phyloP scores from a whole-genome alignment of 2,113 vertebrate genomes.

The Cynoglossus semilaevis region DNA sequence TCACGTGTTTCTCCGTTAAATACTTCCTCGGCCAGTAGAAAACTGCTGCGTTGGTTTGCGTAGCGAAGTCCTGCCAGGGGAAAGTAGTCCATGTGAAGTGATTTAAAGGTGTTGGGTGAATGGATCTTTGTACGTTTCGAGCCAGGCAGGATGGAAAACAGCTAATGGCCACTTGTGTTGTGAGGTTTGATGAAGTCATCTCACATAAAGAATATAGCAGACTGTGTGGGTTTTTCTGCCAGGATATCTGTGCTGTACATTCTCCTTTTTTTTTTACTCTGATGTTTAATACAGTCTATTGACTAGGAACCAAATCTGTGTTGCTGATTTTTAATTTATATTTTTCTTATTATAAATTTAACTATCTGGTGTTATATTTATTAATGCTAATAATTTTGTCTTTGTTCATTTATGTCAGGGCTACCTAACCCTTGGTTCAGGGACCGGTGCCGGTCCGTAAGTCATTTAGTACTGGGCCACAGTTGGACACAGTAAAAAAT shows the following conservation, averaged over 20 bases:
- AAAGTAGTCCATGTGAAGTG: slow-evolving; percentile 46
- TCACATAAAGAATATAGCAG: slow-evolving; percentile 33
- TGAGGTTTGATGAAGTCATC: slow-evolving; percentile 39
- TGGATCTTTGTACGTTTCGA: slow-evolving; percentile 50
- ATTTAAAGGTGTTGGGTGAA: slow-evolving; percentile 54
- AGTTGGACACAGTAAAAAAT: too few relatives aligned
- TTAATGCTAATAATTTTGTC: too few relatives aligned
- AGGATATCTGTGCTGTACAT: not conserved
- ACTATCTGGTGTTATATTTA: too few relatives aligned
- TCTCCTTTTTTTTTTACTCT: not conserved
- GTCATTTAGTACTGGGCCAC: too few relatives aligned
- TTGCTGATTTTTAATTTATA: too few relatives aligned
- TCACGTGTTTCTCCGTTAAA: slow-evolving; percentile 54
- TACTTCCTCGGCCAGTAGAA: slow-evolving; percentile 49
- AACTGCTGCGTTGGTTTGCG: slow-evolving; percentile 53
- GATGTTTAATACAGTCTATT: too few relatives aligned
- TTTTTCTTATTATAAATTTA: too few relatives aligned
- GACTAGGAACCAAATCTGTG: too few relatives aligned
- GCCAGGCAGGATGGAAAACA: slow-evolving; percentile 43
- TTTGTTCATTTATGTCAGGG: too few relatives aligned
- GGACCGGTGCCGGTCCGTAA: too few relatives aligned
- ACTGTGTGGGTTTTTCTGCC: slow-evolving; percentile 4
- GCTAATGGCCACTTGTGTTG: slow-evolving; percentile 49
- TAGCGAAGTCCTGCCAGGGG: slow-evolving; percentile 61
- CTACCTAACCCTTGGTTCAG: too few relatives aligned